Percentiles rank a stretch among this genome's conserved stretches.
These are phyloP conservation scores for Cavia aperea DNA, from an alignment of 2,113 vertebrate species.

Conservation along the genomic window DNA sequence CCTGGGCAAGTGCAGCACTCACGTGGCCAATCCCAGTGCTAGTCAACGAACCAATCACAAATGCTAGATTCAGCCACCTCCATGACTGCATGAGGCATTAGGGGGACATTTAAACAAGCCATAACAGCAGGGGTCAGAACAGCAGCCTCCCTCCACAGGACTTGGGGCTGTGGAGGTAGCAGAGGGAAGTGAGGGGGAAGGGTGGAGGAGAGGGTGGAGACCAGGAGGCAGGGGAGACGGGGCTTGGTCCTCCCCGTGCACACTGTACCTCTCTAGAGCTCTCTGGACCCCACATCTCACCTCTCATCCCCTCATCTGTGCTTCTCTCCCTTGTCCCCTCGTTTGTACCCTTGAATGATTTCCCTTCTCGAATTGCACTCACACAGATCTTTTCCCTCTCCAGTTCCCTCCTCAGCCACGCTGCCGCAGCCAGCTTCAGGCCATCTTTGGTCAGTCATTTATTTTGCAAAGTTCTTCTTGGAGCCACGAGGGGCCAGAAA, in stretches of 20 bases:
- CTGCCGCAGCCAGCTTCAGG: background rate
- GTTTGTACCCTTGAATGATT: background rate
- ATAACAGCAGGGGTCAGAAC: background rate
- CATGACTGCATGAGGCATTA: no score
- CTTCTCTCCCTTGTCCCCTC: background rate
- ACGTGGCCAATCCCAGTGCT: no score
- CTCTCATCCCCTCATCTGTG: background rate
- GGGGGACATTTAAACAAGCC: no score
- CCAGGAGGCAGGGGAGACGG: background rate
- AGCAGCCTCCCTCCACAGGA: background rate
- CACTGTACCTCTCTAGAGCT: rapidly evolving
- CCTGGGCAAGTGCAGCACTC: no score
- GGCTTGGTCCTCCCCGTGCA: background rate
- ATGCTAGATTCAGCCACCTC: no score
- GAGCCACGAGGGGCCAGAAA: background rate
- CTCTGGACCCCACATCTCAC: rapidly evolving
- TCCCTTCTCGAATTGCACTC: background rate
- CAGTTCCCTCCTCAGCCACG: background rate
- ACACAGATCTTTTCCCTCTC: background rate
- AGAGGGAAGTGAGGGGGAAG: background rate
- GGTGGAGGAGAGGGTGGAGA: rapidly evolving
- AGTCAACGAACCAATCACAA: no score
- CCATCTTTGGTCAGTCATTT: background rate
- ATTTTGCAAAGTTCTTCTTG: background rate
- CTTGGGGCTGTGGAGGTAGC: background rate